Evolutionary conservation across 2,797 vertebrate genomes (phyloP).

Genomic region (Prunella strophiata): DNA sequence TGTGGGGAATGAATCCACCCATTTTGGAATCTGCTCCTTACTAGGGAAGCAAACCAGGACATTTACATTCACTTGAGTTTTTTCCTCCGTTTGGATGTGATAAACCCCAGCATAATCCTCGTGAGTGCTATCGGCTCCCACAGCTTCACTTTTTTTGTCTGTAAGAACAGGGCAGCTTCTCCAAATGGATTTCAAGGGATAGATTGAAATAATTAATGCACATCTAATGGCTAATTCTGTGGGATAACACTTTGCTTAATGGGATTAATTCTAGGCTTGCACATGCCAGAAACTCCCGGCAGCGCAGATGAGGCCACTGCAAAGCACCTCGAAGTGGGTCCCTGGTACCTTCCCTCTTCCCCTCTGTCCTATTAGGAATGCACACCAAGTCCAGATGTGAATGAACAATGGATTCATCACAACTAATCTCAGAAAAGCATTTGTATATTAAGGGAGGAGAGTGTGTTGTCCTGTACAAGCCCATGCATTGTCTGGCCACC

Average conservation of each 20-base stretch:
- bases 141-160: neutral
- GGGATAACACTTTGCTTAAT: neutral
- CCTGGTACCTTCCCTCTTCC: neutral
- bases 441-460: neutral
- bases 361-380: neutral
- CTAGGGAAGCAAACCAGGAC: neutral
- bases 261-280: neutral
- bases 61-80: neutral
- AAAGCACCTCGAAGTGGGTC: neutral
- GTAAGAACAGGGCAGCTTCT: neutral
- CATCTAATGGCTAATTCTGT: neutral
- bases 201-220: neutral
- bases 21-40: neutral
- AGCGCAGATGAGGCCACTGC: neutral
- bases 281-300: accelerated
- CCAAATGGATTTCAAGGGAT: neutral
- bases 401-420: neutral
- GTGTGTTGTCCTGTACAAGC: neutral
- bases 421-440: neutral
- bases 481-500: neutral
- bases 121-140: neutral
- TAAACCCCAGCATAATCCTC: neutral
- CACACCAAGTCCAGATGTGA: neutral
- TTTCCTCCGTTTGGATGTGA: accelerated
- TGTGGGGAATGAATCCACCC: neutral